These are phyloP conservation scores for Strigops habroptila DNA, from an alignment of 2,113 vertebrate genomes.

Conservation along the genomic window DNA sequence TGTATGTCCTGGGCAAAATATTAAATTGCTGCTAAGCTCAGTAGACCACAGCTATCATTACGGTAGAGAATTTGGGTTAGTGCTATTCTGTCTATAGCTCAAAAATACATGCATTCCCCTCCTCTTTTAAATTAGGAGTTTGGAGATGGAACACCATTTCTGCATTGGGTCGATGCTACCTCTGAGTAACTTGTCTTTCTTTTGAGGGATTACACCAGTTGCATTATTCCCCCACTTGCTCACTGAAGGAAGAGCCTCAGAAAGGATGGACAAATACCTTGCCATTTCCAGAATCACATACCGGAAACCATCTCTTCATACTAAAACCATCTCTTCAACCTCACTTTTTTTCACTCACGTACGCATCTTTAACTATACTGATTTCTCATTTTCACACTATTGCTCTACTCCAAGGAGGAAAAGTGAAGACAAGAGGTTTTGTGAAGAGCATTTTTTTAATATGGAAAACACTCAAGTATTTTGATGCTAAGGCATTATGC, in stretches of 20 bases:
- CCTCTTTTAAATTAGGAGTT: not conserved
- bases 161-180: not conserved
- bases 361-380: not conserved
- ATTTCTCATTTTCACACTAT: not conserved
- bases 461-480: not conserved
- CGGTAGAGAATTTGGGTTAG: not conserved
- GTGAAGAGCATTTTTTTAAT: not conserved
- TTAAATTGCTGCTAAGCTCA: not conserved
- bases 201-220: not conserved
- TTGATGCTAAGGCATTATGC: not conserved
- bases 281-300: not conserved
- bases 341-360: not conserved
- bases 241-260: not conserved
- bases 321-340: not conserved
- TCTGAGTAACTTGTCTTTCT: not conserved
- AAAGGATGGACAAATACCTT: not conserved
- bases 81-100: not conserved
- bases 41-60: not conserved
- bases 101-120: not conserved
- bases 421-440: not conserved
- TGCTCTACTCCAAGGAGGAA: not conserved
- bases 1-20: not conserved
- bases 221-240: not conserved
- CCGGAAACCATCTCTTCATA: not conserved
- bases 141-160: not conserved